These are phyloP conservation scores for Pantherophis guttatus DNA, from an alignment of 2,113 vertebrate species.

Conservation along the genomic window DNA sequence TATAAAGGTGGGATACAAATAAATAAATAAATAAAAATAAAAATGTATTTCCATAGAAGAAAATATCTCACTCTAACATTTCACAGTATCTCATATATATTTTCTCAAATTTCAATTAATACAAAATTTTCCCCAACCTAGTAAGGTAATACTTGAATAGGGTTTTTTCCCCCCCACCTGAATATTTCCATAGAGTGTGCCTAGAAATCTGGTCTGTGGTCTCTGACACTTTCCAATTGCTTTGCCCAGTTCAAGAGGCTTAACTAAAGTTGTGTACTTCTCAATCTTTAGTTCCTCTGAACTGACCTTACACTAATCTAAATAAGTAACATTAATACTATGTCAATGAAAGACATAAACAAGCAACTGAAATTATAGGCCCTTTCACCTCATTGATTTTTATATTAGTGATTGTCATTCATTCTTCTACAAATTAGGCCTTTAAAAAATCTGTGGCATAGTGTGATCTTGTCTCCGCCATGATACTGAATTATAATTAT, in stretches of 20 bases:
- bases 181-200: not conserved
- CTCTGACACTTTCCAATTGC: not conserved
- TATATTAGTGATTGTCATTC: slow-evolving; percentile 22
- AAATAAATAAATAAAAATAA: not conserved
- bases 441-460: not conserved
- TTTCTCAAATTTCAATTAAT: not conserved
- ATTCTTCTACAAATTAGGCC: not conserved
- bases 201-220: not conserved
- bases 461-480: not conserved
- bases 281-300: not conserved
- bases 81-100: not conserved
- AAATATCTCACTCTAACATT: not conserved
- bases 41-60: not conserved
- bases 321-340: slow-evolving; percentile 14
- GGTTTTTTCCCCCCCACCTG: not conserved
- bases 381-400: slow-evolving; percentile 29
- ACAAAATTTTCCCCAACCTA: not conserved
- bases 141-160: not conserved
- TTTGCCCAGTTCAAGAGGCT: not conserved
- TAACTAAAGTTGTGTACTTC: not conserved
- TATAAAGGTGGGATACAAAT: not conserved
- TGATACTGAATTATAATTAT: not conserved
- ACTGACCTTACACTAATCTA: slow-evolving; percentile 6
- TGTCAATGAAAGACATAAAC: slow-evolving; percentile 13
- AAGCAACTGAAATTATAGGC: slow-evolving; percentile 27